Base-by-base conservation (phyloP, 2,888 invertebrate species). In the Netelia inedita region DNA sequence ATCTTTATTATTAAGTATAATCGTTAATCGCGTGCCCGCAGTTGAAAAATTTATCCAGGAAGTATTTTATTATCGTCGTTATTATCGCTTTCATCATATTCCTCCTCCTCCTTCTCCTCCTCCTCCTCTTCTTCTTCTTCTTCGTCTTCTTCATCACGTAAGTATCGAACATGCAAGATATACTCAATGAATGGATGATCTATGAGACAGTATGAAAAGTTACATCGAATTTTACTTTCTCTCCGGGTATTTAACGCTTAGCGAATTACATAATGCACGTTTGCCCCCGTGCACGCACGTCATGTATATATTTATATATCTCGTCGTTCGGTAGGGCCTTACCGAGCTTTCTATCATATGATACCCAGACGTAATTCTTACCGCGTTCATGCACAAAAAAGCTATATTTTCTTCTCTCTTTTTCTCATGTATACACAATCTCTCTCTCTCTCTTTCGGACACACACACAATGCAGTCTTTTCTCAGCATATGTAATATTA, bases 391-490 rank as follows among this genome's bases (percentile, higher is more conserved):
- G 59, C 75, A 75, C 59, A 69, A 80, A 72, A 81, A 81, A 84
- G 23, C 59, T 68, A 79, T 61, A 41, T 65, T 72, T 55, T 46
- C 53, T 73, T 73, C 55, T 65, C 66, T 71, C 28, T 50, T 28
- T 53, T 66, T 66, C 75, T 72, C 41, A 66, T 11, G n/a, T 75
- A 59, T 69, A 79, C 71, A 75, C 68, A 71, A 50, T 73, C 55
- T 65, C 66, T 71, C 28, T 50, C 50, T 53, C 71, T 71, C 74
- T 72, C 35, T n/a, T n/a, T n/a, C n/a, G n/a, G n/a, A 66, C 16
- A 28, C 75, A 59, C 75, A 79, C 74, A 79, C 71, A 84, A 84
- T 82, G 87, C 89, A 89, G 89, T 89, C 89, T 89, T 88, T 88
- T 86, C 80, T 86, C 86, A 86, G 83, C 85, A 82, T 87, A 87